Conservation (phyloP, 2,888 invertebrate genomes). For the Lasioglossum pauxillum region DNA sequence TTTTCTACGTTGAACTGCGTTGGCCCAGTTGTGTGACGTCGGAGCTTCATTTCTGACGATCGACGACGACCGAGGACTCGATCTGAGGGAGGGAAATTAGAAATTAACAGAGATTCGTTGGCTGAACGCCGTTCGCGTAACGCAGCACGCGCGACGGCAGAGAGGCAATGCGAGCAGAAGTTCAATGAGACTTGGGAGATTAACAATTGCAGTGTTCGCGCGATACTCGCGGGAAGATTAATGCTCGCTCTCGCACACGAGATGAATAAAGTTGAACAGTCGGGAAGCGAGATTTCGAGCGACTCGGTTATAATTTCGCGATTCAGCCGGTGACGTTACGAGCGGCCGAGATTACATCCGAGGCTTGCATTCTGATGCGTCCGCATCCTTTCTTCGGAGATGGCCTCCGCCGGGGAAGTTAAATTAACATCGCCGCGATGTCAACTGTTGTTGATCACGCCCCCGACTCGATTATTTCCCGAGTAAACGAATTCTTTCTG, state of each 20-base stretch:
- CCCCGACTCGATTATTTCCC: neutral
- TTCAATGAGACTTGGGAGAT: slow-evolving; percentile 19
- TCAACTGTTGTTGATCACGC: neutral
- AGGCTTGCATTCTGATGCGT: slow-evolving; percentile 44
- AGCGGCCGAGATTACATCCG: slow-evolving; percentile 42
- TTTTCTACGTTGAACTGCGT: neutral
- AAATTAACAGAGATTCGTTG: neutral
- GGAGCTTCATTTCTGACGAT: neutral
- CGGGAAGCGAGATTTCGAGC: slow-evolving; percentile 16
- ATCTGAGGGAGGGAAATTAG: slow-evolving; percentile 28
- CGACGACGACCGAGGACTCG: neutral
- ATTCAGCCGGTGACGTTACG: slow-evolving; percentile 27
- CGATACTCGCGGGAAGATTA: slow-evolving; percentile 31
- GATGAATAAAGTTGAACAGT: slow-evolving; percentile 42
- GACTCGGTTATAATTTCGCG: slow-evolving; percentile 34
- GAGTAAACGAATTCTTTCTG: neutral
- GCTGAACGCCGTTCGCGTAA: neutral
- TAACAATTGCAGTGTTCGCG: slow-evolving; percentile 18
- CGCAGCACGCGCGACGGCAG: neutral
- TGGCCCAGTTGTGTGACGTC: neutral
- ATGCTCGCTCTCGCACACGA: slow-evolving; percentile 18
- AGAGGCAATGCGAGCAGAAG: neutral
- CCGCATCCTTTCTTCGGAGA: neutral
- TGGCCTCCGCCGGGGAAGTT: neutral
- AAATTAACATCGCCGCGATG: neutral